Percentiles rank a stretch among this genome's conserved stretches.
These are phyloP conservation scores for Archocentrus centrarchus DNA, from an alignment of 2,113 vertebrate genomes.

Conservation along the genomic window DNA sequence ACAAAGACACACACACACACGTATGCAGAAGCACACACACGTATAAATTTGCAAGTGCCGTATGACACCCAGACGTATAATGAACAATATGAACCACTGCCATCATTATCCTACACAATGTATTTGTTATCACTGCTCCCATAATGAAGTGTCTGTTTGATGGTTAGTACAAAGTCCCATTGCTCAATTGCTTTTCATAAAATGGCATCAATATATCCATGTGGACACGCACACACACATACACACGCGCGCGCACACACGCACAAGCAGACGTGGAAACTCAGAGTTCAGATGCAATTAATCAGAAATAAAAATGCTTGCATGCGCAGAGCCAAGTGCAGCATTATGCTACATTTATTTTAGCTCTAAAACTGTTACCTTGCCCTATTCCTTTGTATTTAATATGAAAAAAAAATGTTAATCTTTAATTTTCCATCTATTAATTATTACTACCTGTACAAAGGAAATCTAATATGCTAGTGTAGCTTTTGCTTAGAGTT, in stretches of 20 bases:
- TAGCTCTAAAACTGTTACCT: conserved; percentile 33
- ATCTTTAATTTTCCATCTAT: background rate
- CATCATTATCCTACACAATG: conserved; percentile 79
- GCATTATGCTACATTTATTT: conserved; percentile 51
- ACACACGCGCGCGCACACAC: background rate
- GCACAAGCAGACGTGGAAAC: conserved; percentile 22
- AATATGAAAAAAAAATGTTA: conserved; percentile 14
- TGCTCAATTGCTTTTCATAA: conserved; percentile 78
- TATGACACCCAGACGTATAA: conserved; percentile 74
- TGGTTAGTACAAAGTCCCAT: conserved; percentile 77
- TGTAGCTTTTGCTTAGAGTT: background rate
- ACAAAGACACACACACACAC: conserved; percentile 40
- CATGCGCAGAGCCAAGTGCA: conserved; percentile 29
- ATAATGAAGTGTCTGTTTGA: conserved; percentile 81
- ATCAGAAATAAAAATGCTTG: conserved; percentile 61
- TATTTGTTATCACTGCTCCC: conserved; percentile 76
- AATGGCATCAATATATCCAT: conserved; percentile 74
- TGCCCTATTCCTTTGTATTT: conserved; percentile 18
- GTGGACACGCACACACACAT: conserved; percentile 37
- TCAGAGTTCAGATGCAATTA: conserved; percentile 65
- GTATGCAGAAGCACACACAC: conserved; percentile 27
- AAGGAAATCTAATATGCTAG: background rate
- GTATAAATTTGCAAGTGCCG: conserved; percentile 59
- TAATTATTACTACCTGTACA: conserved; percentile 25
- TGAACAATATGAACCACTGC: conserved; percentile 77